Percentiles rank a stretch among this genome's conserved stretches.
Evolutionary conservation across 2,113 vertebrate genomes (phyloP).

Genomic region (Labeo rohita): DNA sequence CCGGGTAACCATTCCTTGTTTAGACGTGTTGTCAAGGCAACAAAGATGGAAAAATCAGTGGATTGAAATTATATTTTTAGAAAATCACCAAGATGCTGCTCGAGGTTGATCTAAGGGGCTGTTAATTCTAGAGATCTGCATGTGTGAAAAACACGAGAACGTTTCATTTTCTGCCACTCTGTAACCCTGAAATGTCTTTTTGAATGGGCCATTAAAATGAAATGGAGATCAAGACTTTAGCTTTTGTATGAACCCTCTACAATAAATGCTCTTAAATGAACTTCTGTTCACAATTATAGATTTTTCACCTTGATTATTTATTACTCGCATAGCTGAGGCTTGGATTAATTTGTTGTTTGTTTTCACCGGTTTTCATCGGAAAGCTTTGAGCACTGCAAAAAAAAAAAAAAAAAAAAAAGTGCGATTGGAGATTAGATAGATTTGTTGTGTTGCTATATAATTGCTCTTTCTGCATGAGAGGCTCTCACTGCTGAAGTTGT

Average conservation of each 20-base stretch:
- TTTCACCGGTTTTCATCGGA: conserved; percentile 42
- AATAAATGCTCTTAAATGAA: neutral
- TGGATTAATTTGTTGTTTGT: conserved; percentile 56
- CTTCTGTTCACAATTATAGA: neutral
- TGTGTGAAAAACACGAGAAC: neutral
- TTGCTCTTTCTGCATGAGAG: conserved; percentile 19
- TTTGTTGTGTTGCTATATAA: conserved; percentile 21
- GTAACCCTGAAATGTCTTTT: conserved; percentile 11
- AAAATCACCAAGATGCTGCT: conserved; percentile 72
- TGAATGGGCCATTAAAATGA: neutral
- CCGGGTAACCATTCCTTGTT: conserved; percentile 80
- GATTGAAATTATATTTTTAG: conserved; percentile 69
- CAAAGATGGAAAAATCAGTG: conserved; percentile 71
- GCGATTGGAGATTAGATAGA: conserved; percentile 32
- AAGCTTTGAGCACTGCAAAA: conserved; percentile 6
- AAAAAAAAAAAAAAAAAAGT: conserved; percentile 10
- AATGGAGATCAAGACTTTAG: neutral
- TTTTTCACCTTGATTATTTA: conserved; percentile 27
- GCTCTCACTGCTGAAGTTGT: conserved; percentile 17
- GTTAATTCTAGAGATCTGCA: conserved; percentile 15
- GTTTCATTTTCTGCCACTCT: conserved; percentile 15
- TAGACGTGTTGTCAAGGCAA: conserved; percentile 80
- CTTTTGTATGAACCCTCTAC: neutral
- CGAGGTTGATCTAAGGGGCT: conserved; percentile 51
- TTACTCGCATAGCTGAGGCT: conserved; percentile 9